Conservation (phyloP, 1,140 invertebrate species). For the Oncopodura yosiiana region DNA sequence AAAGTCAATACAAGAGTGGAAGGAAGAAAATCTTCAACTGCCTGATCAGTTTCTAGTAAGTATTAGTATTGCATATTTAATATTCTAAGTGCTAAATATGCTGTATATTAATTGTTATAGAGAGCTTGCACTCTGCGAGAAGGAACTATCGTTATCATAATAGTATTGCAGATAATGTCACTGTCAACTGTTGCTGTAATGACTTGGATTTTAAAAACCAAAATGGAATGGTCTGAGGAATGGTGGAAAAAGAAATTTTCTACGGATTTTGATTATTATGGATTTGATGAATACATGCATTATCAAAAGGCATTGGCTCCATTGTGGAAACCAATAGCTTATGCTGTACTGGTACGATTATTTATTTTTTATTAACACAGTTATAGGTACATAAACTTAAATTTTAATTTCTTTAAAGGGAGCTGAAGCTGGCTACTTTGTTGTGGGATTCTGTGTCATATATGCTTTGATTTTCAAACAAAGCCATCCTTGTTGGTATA, state of each 20-base stretch:
- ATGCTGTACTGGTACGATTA: neutral
- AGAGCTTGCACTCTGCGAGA: conserved; percentile 19
- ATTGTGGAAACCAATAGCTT: conserved; percentile 22
- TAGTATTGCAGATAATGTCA: neutral
- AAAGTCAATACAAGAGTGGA: no score
- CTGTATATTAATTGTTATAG: no score
- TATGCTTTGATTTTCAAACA: conserved; percentile 6
- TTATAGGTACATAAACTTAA: no score
- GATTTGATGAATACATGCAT: conserved; percentile 12
- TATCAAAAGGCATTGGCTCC: conserved; percentile 3
- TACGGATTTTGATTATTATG: conserved; percentile 24
- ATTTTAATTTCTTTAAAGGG: no score
- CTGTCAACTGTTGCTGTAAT: neutral
- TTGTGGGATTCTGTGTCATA: conserved; percentile 4
- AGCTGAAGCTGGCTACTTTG: conserved; percentile 8
- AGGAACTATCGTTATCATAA: conserved; percentile 10
- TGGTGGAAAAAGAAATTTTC: conserved; percentile 26
- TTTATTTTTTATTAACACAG: no score
- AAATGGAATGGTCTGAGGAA: neutral
- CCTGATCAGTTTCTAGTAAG: conserved; percentile 19
- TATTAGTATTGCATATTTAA: no score
- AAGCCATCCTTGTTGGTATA: conserved; percentile 1
- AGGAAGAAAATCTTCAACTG: conserved; percentile 13
- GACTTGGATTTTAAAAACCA: neutral
- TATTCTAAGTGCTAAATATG: no score